Evolutionary conservation across 2,113 vertebrate genomes (phyloP), one percentile per base, ranked within the genome.

Genomic region (Phoenicopterus ruber): DNA sequence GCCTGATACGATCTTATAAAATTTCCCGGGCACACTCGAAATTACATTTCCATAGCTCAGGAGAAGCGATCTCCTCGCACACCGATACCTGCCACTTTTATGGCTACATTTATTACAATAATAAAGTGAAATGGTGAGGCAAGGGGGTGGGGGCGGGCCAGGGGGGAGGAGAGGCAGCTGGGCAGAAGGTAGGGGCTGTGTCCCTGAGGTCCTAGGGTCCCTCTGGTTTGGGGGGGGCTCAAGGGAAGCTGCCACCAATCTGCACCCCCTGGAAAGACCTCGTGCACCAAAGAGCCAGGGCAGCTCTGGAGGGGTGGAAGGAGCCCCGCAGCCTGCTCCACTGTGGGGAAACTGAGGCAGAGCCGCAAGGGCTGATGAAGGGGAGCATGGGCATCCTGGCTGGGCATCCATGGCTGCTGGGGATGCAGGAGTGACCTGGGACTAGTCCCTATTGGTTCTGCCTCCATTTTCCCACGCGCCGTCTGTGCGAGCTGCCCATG

Each of bases 31-130:
- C 97, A 96, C 96, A 94, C 96, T 97, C 57, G 90, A 97, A 97
- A 97, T 97, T 97, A 97, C 96, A 97, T 97, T 97, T 97, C 97
- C 97, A 97, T 97, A 97, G 97, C 95, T 90, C 93, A 29, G 88
- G 85, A 87, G 96, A 91, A 94, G 94, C 88, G 93, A 95, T 94
- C 91, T 90, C 90, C 42, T 93, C 10, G 70, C 47, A 55, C 90
- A 61, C 90, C 94, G 89, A 50, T 97, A 91, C 93, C 95, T 96
- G 95, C 96, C 93, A 92, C 93, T 94, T 97, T 96, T 97, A 97
- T 96, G 95, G 97, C 96, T 80, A 87, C 97, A 96, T 97, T 97
- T 97, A 97, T 97, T 97, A 96, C 97, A 94, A 97, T 95, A 97
- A 97, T 97, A 97, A 97, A 97, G 94, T 69, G 95, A 71, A 94